phyloP scores from a whole-genome alignment of 2,113 vertebrate genomes.

The Megalops atlanticus region DNA sequence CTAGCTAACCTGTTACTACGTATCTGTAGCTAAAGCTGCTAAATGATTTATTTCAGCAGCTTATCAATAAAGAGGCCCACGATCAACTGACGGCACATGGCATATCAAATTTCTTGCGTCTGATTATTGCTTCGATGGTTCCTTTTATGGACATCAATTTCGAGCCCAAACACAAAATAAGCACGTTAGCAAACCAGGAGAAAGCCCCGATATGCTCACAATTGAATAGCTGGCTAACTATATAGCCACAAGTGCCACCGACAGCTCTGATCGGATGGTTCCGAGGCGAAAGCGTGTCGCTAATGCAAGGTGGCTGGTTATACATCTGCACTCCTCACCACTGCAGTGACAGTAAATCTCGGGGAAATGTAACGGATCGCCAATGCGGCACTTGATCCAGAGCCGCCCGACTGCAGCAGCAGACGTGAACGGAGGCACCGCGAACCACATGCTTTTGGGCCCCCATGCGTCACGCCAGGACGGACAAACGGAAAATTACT shows the following conservation, averaged over 20 bases:
- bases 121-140: neutral
- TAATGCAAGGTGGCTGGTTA: no score
- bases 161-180: neutral
- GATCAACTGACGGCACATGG: neutral
- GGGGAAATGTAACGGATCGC: neutral
- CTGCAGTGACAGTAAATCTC: constrained; percentile 24
- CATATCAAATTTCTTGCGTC: neutral
- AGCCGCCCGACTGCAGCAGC: neutral
- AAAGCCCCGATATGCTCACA: no score
- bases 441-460: constrained; percentile 22
- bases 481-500: constrained; percentile 12
- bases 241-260: no score
- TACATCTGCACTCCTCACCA: no score
- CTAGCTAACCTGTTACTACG: no score
- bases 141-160: neutral
- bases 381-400: constrained; percentile 1
- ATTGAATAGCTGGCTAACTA: no score
- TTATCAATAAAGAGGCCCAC: neutral
- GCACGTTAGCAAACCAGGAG: no score
- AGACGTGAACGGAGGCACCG: neutral
- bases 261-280: no score
- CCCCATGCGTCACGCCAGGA: constrained; percentile 14
- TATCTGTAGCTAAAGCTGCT: no score
- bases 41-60: no score
- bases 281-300: no score